A percentile compares a stretch with the other conserved stretches of the same genome.
These are phyloP conservation scores for Rhynchophorus ferrugineus DNA, from an alignment of 1,140 invertebrate species.

Conservation along the genomic window DNA sequence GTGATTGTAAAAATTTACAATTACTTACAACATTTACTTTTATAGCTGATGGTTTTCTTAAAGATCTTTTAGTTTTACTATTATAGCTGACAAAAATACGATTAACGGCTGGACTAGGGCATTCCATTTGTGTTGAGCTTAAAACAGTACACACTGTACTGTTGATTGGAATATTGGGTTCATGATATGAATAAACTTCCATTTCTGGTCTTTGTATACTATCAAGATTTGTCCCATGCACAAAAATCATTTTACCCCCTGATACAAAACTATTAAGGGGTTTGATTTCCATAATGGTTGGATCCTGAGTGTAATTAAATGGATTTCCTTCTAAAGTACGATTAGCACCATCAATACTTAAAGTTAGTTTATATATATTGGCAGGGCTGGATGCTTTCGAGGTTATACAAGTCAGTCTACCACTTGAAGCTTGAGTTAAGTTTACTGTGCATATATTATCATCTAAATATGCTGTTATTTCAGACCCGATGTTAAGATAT, in stretches of 20 bases:
- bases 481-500: conserved; percentile 90
- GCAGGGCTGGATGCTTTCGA: conserved; percentile 55
- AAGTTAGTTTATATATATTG: conserved; percentile 56
- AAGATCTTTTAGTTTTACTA: conserved; percentile 32
- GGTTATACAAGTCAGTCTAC: conserved; percentile 79
- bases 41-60: conserved; percentile 35
- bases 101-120: conserved; percentile 81
- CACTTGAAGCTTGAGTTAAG: conserved; percentile 80
- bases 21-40: conserved; percentile 29
- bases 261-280: conserved; percentile 79
- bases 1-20: neutral
- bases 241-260: conserved; percentile 87
- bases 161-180: conserved; percentile 60
- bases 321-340: conserved; percentile 60
- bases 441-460: conserved; percentile 83
- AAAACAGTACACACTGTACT: conserved; percentile 77
- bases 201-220: conserved; percentile 88
- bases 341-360: conserved; percentile 80
- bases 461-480: conserved; percentile 79
- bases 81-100: conserved; percentile 35
- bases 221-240: conserved; percentile 85
- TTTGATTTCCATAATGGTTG: conserved; percentile 89
- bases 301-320: conserved; percentile 86
- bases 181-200: conserved; percentile 68
- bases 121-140: conserved; percentile 88